Evolutionary conservation across 2,113 vertebrate genomes (phyloP).

Genomic region (Plecturocebus donacophilus): DNA sequence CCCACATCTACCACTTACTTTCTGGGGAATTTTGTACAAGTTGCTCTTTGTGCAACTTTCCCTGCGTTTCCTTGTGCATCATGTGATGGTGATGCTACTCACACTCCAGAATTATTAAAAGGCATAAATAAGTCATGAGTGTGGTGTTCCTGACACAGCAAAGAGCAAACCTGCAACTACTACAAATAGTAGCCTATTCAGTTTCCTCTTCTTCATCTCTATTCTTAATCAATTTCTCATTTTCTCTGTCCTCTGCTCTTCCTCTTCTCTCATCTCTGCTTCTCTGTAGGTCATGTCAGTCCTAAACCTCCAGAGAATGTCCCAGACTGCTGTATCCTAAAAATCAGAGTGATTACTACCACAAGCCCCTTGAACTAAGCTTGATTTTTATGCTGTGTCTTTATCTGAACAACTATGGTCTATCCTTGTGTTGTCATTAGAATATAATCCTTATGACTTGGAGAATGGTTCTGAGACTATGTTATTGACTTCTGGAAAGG

Average conservation of each 20-base stretch:
- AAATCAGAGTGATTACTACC: not conserved
- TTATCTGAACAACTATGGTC: not conserved
- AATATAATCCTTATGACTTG: slow-evolving; percentile 37
- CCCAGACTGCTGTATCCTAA: not conserved
- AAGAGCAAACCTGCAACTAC: not conserved
- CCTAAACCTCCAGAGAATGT: not conserved
- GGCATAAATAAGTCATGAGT: not conserved
- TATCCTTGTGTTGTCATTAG: not conserved
- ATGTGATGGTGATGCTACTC: not conserved
- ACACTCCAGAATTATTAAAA: not conserved
- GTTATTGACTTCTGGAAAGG: not conserved
- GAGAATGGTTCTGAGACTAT: not conserved
- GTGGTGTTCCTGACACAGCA: not conserved
- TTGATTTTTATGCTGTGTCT: slow-evolving; percentile 36
- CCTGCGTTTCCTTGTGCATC: not conserved
- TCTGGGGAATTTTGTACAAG: not conserved
- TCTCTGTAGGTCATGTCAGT: not conserved
- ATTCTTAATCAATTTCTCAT: not conserved
- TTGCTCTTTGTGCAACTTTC: not conserved
- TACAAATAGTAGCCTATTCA: not conserved
- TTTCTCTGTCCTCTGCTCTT: not conserved
- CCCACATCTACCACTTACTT: not conserved
- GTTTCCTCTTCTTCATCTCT: not conserved
- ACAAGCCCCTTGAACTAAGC: not conserved
- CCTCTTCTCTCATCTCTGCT: not conserved